phyloP scores from a whole-genome alignment of 2,113 vertebrate genomes.

The Nansenia antarctica region DNA sequence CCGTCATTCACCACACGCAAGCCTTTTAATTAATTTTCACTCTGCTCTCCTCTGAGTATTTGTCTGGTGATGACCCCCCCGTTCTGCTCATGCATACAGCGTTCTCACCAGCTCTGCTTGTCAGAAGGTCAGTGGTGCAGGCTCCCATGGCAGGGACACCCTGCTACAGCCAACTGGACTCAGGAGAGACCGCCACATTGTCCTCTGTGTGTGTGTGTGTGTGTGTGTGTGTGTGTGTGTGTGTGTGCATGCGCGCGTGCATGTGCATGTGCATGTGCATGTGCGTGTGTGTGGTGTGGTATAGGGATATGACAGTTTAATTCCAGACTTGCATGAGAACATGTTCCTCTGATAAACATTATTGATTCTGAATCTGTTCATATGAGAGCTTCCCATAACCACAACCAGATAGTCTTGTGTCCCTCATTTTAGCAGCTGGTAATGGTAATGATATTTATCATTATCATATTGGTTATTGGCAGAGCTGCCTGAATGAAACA shows the following conservation, averaged over 20 bases:
- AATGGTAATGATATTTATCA: slow-evolving; percentile 31
- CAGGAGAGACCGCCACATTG: slow-evolving; percentile 55
- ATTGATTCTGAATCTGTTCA: slow-evolving; percentile 51
- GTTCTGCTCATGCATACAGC: slow-evolving; percentile 70
- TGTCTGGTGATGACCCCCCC: slow-evolving; percentile 69
- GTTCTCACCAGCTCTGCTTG: slow-evolving; percentile 61
- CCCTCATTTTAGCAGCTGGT: slow-evolving; percentile 28
- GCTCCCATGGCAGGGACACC: no score
- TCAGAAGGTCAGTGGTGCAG: slow-evolving; percentile 68
- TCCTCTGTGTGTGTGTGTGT: slow-evolving; percentile 34
- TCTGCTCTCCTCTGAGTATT: slow-evolving; percentile 82
- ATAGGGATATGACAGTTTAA: slow-evolving; percentile 33
- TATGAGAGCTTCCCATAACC: slow-evolving; percentile 31
- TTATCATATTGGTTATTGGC: slow-evolving; percentile 29
- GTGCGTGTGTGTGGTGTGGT: slow-evolving; percentile 29
- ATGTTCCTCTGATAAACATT: slow-evolving; percentile 51
- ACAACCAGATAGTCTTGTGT: slow-evolving; percentile 25
- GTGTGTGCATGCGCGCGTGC: no score
- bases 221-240: no score
- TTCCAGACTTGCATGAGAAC: slow-evolving; percentile 34
- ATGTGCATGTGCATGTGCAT: no score
- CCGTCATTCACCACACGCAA: slow-evolving; percentile 86
- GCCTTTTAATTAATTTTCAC: slow-evolving; percentile 99
- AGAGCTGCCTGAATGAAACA: slow-evolving; percentile 18
- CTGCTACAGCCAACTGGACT: slow-evolving; percentile 36